These are phyloP conservation scores for Diplodus puntazzo DNA, from an alignment of 2,797 vertebrate genomes.

Conservation along the genomic window DNA sequence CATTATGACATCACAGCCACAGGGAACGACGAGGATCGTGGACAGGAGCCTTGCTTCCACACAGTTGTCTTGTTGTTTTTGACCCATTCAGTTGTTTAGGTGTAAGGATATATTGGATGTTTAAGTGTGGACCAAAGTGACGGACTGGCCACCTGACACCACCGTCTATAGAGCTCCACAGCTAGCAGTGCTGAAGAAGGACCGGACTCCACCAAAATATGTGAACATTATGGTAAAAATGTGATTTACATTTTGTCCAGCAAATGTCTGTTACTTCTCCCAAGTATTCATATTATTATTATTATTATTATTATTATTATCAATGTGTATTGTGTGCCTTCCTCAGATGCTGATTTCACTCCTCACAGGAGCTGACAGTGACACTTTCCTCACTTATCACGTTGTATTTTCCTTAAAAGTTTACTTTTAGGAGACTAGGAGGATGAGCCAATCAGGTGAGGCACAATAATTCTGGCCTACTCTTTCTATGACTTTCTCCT, in stretches of 20 bases:
- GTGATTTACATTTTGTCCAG: not conserved
- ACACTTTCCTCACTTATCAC: not conserved
- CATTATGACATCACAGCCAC: no score
- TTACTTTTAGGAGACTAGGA: slow-evolving; percentile 50
- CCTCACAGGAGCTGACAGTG: not conserved
- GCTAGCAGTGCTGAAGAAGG: not conserved
- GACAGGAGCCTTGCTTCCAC: no score
- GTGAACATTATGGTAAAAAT: not conserved
- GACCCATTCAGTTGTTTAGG: no score
- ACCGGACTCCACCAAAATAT: not conserved
- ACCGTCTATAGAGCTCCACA: not conserved
- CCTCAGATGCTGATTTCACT: slow-evolving; percentile 1
- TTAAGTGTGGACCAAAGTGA: not conserved
- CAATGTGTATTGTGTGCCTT: not conserved
- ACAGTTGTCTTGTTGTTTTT: not conserved
- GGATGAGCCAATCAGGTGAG: slow-evolving; percentile 29
- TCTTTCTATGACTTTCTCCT: slow-evolving; percentile 33
- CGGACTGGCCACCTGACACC: not conserved
- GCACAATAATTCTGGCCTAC: slow-evolving; percentile 9
- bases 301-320: no score
- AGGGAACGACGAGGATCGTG: no score
- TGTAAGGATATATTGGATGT: no score
- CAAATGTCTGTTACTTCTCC: not conserved
- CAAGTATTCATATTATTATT: not conserved
- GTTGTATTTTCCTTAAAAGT: slow-evolving; percentile 53